Evolutionary conservation across 2,113 vertebrate genomes (phyloP).

Genomic region (Antechinus stuartii): DNA sequence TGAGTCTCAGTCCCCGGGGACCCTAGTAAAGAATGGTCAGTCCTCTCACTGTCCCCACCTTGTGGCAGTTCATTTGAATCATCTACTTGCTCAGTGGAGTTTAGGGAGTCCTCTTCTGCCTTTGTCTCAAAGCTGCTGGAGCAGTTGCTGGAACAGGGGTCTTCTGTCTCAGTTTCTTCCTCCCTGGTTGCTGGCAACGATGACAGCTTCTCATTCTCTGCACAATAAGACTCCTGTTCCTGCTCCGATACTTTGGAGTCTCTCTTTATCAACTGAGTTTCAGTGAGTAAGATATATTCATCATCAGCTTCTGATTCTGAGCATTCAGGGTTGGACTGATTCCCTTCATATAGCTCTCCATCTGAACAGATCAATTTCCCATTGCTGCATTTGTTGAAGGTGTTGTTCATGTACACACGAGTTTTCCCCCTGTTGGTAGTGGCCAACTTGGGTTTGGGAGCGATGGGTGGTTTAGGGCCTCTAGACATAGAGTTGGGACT

Average conservation of each 20-base stretch:
- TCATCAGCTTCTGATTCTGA: slow-evolving; percentile 77
- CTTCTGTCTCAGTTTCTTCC: slow-evolving; percentile 55
- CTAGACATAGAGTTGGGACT: slow-evolving; percentile 84
- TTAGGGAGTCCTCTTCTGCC: slow-evolving; percentile 66
- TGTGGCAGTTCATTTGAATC: slow-evolving; percentile 78
- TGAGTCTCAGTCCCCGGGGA: slow-evolving; percentile 46
- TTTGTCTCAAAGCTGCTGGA: slow-evolving; percentile 31
- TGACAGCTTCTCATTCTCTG: slow-evolving; percentile 61
- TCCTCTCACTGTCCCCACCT: slow-evolving; percentile 72
- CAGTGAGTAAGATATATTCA: slow-evolving; percentile 79
- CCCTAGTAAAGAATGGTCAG: slow-evolving; percentile 67
- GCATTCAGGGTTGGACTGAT: slow-evolving; percentile 59
- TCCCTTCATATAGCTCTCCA: slow-evolving; percentile 80
- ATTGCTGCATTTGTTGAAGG: slow-evolving; percentile 87
- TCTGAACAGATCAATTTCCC: slow-evolving; percentile 86
- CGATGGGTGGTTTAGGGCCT: slow-evolving; percentile 92
- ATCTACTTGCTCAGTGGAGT: slow-evolving; percentile 75
- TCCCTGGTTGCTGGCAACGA: slow-evolving; percentile 57
- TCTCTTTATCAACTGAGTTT: slow-evolving; percentile 70
- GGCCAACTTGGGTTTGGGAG: slow-evolving; percentile 92
- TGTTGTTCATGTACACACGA: slow-evolving; percentile 79
- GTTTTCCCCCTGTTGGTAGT: slow-evolving; percentile 83
- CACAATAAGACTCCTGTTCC: slow-evolving; percentile 51
- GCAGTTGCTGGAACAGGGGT: neutral
- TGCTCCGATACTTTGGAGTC: slow-evolving; percentile 71